Conservation (phyloP, 2,797 vertebrate genomes). For the Oophaga sylvatica region DNA sequence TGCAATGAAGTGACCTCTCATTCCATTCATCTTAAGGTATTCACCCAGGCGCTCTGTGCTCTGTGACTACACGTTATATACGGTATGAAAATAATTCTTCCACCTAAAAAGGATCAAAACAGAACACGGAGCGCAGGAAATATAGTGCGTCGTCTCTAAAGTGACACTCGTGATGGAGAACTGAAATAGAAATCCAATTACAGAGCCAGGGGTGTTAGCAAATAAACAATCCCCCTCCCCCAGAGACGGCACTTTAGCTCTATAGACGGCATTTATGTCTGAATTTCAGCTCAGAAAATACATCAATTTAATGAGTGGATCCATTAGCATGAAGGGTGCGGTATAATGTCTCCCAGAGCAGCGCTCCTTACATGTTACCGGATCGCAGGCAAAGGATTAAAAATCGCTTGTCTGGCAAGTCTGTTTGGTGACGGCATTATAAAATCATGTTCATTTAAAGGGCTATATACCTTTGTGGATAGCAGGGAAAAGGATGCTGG, state of each 20-base stretch:
- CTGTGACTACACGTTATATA: not conserved
- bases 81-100: no score
- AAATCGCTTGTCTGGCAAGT: not conserved
- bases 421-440: not conserved
- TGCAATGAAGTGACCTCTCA: not conserved
- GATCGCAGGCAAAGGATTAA: not conserved
- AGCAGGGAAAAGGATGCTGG: not conserved
- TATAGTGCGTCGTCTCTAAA: not conserved
- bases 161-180: not conserved
- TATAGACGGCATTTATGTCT: not conserved
- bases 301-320: constrained; percentile 1
- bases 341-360: constrained; percentile 5
- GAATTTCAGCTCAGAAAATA: constrained; percentile 13
- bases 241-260: not conserved
- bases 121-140: not conserved
- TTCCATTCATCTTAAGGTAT: not conserved
- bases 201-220: not conserved
- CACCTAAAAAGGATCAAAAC: not conserved
- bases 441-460: not conserved
- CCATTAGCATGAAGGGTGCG: constrained; percentile 5
- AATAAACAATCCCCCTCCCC: not conserved
- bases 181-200: not conserved
- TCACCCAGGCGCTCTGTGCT: not conserved
- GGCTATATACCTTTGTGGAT: not conserved
- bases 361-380: not conserved